phyloP scores from a whole-genome alignment of 2,797 vertebrate genomes.

The Anguilla pacifica region DNA sequence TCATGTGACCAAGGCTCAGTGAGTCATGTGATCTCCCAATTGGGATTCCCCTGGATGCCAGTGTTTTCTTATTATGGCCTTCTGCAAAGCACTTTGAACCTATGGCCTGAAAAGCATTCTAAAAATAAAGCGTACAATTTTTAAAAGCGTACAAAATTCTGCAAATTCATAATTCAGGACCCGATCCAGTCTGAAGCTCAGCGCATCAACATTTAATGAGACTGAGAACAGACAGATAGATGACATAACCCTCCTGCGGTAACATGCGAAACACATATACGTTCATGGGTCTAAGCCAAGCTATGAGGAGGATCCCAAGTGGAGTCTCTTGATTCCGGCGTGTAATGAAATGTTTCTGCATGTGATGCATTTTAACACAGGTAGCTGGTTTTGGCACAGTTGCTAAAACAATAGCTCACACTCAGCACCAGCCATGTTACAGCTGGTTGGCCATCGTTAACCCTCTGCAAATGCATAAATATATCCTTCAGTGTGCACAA shows the following conservation, averaged over 20 bases:
- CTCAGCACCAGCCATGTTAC: background rate
- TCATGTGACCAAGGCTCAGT: background rate
- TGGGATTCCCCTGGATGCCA: background rate
- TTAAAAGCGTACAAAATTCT: background rate
- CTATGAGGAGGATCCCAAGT: constrained; percentile 36
- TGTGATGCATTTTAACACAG: background rate
- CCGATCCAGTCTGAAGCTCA: constrained; percentile 32
- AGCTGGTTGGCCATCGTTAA: too few species aligned
- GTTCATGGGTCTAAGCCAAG: background rate
- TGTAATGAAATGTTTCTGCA: background rate
- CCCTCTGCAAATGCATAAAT: too few species aligned
- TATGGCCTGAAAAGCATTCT: background rate
- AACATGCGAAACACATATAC: constrained; percentile 22
- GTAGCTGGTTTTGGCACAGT: background rate
- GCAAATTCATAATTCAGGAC: constrained; percentile 49
- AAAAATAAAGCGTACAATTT: background rate
- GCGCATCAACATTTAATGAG: constrained; percentile 38
- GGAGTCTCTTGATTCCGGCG: constrained; percentile 31
- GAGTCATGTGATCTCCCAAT: background rate
- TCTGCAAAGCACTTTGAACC: background rate
- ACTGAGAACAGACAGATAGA: constrained; percentile 28
- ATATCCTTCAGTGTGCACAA: too few species aligned
- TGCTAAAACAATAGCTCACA: background rate
- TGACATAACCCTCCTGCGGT: constrained; percentile 40
- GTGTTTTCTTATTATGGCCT: background rate